These are phyloP conservation scores for Puffinus mauretanicus DNA, from an alignment of 2,113 vertebrate genomes.

Conservation along the genomic window DNA sequence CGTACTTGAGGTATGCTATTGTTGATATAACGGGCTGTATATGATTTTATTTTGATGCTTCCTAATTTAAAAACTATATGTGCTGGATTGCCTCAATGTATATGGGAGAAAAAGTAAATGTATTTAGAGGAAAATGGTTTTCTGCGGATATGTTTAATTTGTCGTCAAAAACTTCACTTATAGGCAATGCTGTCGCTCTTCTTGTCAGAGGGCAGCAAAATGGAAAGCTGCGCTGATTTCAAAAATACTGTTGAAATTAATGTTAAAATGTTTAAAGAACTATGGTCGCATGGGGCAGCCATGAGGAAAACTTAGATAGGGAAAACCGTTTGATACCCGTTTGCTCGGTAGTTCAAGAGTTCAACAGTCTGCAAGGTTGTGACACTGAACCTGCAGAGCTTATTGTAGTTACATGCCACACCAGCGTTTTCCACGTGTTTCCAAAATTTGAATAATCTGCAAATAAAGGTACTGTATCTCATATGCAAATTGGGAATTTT, in stretches of 20 bases:
- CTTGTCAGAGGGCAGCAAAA: not conserved
- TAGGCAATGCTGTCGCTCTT: not conserved
- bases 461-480: not conserved
- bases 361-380: not conserved
- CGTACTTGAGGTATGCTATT: fast-evolving
- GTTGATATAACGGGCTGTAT: fast-evolving
- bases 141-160: not conserved
- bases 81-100: fast-evolving
- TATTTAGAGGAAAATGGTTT: not conserved
- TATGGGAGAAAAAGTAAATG: not conserved
- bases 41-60: not conserved
- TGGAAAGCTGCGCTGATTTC: not conserved
- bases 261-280: not conserved
- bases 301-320: not conserved
- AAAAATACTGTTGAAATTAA: not conserved
- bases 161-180: not conserved
- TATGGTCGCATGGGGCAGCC: fast-evolving
- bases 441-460: not conserved
- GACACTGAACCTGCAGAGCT: not conserved
- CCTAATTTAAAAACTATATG: not conserved
- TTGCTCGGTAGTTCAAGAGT: not conserved
- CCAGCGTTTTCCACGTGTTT: not conserved
- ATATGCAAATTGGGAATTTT: not conserved
- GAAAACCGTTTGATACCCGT: not conserved
- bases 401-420: not conserved